Conservation (phyloP, 2,113 vertebrate species). For the Sciurus niger region DNA sequence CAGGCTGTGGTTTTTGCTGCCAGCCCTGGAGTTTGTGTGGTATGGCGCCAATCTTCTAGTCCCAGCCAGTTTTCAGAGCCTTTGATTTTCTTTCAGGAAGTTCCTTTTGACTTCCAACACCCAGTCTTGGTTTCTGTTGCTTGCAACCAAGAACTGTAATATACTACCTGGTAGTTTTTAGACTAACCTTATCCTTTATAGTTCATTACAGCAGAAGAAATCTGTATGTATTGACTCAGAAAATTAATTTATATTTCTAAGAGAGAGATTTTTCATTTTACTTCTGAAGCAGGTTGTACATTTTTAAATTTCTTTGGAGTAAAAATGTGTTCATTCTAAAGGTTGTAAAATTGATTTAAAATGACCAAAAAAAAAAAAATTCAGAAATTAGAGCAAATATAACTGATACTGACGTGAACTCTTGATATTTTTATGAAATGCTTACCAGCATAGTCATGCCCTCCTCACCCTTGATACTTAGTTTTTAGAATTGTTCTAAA, state of each 20-base stretch:
- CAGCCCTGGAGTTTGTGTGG: not conserved
- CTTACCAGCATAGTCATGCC: not conserved
- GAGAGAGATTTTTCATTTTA: too few relatives aligned
- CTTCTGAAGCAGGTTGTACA: too few relatives aligned
- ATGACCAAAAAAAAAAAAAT: not conserved
- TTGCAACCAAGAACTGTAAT: not conserved
- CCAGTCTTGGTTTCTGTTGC: constrained; percentile 5
- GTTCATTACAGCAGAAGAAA: too few relatives aligned
- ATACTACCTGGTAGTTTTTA: not conserved
- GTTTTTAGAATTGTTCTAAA: constrained; percentile 26
- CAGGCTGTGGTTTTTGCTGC: not conserved
- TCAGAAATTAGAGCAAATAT: not conserved
- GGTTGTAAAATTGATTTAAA: too few relatives aligned
- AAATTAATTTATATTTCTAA: too few relatives aligned
- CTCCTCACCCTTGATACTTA: not conserved
- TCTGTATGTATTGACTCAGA: too few relatives aligned
- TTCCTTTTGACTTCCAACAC: constrained; percentile 13
- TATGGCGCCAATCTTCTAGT: not conserved
- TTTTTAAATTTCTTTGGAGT: too few relatives aligned
- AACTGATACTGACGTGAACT: not conserved
- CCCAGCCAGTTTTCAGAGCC: not conserved
- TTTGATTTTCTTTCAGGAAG: constrained; percentile 13
- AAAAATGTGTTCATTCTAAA: too few relatives aligned
- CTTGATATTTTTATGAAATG: not conserved
- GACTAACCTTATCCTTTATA: too few relatives aligned